Percentiles rank a stretch among this genome's conserved stretches.
Conservation (phyloP, 2,888 invertebrate species). For the Pherbina coryleti region DNA sequence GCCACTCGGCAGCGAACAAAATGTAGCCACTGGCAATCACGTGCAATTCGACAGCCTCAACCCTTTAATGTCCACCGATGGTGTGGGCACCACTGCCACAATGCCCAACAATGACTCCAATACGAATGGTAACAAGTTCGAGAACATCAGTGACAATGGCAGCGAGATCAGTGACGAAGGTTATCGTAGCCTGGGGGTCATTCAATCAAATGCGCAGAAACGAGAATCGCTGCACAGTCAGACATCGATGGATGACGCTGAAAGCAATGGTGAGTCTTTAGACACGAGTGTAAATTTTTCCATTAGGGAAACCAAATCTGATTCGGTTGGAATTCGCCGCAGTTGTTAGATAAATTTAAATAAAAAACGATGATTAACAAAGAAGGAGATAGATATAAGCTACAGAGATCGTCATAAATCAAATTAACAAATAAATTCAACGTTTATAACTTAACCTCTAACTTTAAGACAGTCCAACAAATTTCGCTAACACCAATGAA, state of each 20-base stretch:
- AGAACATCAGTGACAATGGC: slow-evolving; percentile 82
- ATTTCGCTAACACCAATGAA: too few species aligned
- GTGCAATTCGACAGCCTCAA: slow-evolving; percentile 55
- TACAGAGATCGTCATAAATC: too few species aligned
- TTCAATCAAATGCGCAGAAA: slow-evolving; percentile 73
- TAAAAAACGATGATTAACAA: too few species aligned
- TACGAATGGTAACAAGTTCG: slow-evolving; percentile 65
- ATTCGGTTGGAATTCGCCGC: too few species aligned
- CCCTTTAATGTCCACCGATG: slow-evolving; percentile 35
- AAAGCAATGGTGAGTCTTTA: slow-evolving; percentile 74
- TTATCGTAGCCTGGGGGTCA: slow-evolving; percentile 83
- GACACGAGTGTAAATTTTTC: neutral
- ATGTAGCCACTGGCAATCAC: slow-evolving; percentile 45
- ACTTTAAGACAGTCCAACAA: too few species aligned
- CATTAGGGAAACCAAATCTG: too few species aligned
- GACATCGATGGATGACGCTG: slow-evolving; percentile 80
- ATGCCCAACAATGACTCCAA: slow-evolving; percentile 37
- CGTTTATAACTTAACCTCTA: too few species aligned
- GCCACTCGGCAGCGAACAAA: slow-evolving; percentile 50
- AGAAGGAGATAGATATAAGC: too few species aligned
- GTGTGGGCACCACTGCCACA: slow-evolving; percentile 29
- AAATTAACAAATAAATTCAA: too few species aligned
- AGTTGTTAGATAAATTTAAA: too few species aligned
- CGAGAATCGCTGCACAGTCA: slow-evolving; percentile 80
- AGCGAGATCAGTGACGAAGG: slow-evolving; percentile 89